phyloP scores from a whole-genome alignment of 2,797 vertebrate genomes.

The Megaceryle alcyon region DNA sequence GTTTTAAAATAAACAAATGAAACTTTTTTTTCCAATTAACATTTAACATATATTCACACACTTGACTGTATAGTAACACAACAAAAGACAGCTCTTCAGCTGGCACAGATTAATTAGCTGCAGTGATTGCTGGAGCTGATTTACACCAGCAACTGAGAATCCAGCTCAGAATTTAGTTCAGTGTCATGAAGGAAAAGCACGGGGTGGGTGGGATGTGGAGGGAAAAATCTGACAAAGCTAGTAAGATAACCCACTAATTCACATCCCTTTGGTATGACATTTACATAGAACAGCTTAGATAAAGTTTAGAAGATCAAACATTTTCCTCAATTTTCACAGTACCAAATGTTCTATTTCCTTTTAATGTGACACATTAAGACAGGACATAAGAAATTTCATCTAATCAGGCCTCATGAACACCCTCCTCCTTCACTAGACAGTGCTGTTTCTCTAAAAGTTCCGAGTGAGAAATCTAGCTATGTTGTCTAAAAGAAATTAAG shows the following conservation, averaged over 20 bases:
- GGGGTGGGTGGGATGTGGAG: neutral
- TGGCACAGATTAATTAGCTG: slow-evolving; percentile 22
- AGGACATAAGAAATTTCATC: slow-evolving; percentile 15
- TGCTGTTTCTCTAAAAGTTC: slow-evolving; percentile 1
- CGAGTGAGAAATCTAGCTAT: slow-evolving; percentile 30
- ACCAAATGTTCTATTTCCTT: slow-evolving; percentile 38
- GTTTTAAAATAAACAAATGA: slow-evolving; percentile 20
- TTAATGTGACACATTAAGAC: slow-evolving; percentile 21
- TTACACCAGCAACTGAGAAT: slow-evolving; percentile 48
- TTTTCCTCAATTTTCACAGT: slow-evolving; percentile 14
- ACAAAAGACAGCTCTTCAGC: slow-evolving; percentile 44
- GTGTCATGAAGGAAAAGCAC: neutral
- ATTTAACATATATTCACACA: slow-evolving; percentile 16
- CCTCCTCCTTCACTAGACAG: neutral
- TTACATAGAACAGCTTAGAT: neutral
- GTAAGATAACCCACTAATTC: neutral
- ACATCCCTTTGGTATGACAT: neutral
- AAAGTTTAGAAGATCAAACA: slow-evolving; percentile 30
- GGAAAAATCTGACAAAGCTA: neutral
- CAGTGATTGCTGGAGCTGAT: neutral
- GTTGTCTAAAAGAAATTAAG: neutral
- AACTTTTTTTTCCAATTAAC: slow-evolving; percentile 20
- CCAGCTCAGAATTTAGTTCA: slow-evolving; percentile 4
- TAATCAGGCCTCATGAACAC: neutral
- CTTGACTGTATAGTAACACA: slow-evolving; percentile 6